Base-by-base conservation (phyloP, 1,140 invertebrate species). In the Physella acuta region DNA sequence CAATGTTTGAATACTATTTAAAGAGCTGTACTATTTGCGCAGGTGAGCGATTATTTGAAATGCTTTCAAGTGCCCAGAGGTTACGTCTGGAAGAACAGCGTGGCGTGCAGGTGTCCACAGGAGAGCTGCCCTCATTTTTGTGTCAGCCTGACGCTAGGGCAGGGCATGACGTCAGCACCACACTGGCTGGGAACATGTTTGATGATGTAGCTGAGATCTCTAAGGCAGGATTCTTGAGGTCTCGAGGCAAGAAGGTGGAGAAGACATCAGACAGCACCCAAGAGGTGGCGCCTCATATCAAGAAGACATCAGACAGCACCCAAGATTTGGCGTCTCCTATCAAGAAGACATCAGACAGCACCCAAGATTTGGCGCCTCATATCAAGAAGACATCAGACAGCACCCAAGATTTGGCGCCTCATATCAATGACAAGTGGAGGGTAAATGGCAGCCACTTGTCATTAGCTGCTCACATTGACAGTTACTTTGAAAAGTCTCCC, bases 41-140 rank as follows among this genome's bases (percentile, higher is more conserved):
- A 81, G 79, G 77, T 82, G 79, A 80, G 24, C 73, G 69, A 63
- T 78, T 75, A 58, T 64, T 92, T 74, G 92, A 93, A 81, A 90
- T 91, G 34, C 82, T 93, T 70, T 92, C 92, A 81, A 86, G 90
- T 71, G 91, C 91, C 2, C 92, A 93, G 81, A 82, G 90, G 73
- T 88, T 88, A 59, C 86, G 92, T 30, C 81, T 93, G 53, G 92
- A 93, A 81, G 92, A 93, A 81, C 92, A 94, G 83, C 86, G 92
- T 73, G 92, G 92, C 52, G 30, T 26, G 26, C 20, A 39, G 5
- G 44, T 30, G 17, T 30, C 68, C 11, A 52, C 34, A 37, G 90
- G 92, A 85, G 92, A 92, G 91, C 92, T 2, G 92, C 93, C 75
- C 92, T 93, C 82, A 83, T 93, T 24, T 91, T 65, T 51, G 37